Percentiles rank a stretch among this genome's conserved stretches.
Conservation (phyloP, 2,113 vertebrate genomes). For the Phycodurus eques region DNA sequence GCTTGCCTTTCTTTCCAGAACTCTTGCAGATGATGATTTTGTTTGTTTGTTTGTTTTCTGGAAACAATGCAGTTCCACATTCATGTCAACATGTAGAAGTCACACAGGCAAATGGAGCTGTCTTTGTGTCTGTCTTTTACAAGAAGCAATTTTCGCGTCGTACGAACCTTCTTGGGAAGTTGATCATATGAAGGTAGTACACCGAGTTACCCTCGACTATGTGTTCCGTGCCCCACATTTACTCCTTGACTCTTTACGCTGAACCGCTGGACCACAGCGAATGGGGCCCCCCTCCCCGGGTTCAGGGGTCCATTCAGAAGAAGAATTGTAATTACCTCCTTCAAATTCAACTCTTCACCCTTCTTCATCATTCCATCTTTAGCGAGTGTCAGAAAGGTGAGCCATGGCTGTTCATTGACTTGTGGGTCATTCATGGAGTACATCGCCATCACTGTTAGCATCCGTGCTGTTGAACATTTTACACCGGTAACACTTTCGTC, state of each 20-base stretch:
- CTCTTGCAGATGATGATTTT: constrained; percentile 2
- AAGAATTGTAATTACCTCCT: constrained; percentile 38
- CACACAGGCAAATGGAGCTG: constrained; percentile 44
- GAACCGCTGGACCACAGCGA: constrained; percentile 19
- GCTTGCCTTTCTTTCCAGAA: constrained; percentile 15
- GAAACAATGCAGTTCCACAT: constrained; percentile 13
- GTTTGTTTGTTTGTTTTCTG: neutral
- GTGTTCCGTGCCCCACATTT: constrained; percentile 29
- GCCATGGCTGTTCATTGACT: neutral
- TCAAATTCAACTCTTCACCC: constrained; percentile 38
- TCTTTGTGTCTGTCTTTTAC: neutral
- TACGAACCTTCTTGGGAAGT: constrained; percentile 20
- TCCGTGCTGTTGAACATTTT: neutral
- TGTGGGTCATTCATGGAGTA: neutral
- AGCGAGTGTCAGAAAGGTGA: constrained; percentile 3
- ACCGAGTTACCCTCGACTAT: constrained; percentile 39
- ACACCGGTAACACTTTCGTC: neutral
- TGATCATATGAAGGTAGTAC: constrained; percentile 40
- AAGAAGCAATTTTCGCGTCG: constrained; percentile 9
- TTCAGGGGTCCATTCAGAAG: constrained; percentile 29
- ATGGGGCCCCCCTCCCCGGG: constrained; percentile 31
- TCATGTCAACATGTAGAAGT: constrained; percentile 35
- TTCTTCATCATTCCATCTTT: constrained; percentile 10
- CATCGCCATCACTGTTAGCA: neutral
- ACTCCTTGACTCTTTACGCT: constrained; percentile 31